These are phyloP conservation scores for Mellivora capensis DNA, from an alignment of 2,113 vertebrate species.

Conservation along the genomic window DNA sequence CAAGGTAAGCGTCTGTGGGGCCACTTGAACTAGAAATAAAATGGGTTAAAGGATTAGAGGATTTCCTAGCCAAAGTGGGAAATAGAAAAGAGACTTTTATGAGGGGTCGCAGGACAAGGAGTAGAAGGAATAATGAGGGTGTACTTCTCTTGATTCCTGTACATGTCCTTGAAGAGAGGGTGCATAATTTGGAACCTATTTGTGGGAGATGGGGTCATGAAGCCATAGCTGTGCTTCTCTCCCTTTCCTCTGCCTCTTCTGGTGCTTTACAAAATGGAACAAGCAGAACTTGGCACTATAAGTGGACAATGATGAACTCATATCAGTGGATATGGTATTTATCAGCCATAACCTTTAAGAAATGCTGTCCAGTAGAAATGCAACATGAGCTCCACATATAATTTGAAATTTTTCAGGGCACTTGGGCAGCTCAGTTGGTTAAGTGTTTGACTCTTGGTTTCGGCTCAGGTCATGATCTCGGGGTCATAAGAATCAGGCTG, in stretches of 20 bases:
- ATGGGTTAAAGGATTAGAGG: not conserved
- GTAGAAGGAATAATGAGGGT: not conserved
- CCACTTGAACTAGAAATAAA: not conserved
- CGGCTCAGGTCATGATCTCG: not conserved
- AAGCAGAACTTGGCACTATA: not conserved
- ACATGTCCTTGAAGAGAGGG: not conserved
- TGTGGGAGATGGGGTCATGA: fast-evolving
- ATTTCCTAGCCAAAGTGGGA: not conserved
- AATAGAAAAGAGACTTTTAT: not conserved
- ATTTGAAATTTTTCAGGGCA: not conserved
- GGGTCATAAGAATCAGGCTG: not conserved
- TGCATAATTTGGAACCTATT: not conserved
- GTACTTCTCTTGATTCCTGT: not conserved
- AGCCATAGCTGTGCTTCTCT: not conserved
- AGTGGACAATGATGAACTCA: not conserved
- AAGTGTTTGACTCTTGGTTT: not conserved
- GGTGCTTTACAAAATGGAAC: not conserved
- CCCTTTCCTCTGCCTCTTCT: not conserved
- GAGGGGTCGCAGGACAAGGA: not conserved
- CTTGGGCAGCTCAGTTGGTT: not conserved
- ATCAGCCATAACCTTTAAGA: not conserved
- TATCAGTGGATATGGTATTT: not conserved
- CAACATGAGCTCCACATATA: not conserved
- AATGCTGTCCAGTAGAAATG: not conserved
- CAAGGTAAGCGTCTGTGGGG: not conserved